Evolutionary conservation across 2,888 invertebrate species (phyloP), one percentile per base, ranked within the genome.

Genomic region (Tipula vernalis): DNA sequence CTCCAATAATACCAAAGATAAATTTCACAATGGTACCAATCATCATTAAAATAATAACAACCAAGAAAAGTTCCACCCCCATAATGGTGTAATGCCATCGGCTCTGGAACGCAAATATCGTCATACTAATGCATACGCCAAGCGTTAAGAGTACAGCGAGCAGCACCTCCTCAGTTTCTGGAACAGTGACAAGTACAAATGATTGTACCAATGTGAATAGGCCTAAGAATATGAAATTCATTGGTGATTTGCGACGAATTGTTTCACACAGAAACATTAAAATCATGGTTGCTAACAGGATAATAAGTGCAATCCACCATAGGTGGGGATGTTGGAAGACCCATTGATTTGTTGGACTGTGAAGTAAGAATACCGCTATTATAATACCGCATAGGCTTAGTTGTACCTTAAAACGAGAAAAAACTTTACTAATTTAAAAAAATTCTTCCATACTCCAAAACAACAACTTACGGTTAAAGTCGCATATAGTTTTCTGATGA

Each of bases 101-200:
- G 0, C 98, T 98, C 92, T 98, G 98, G 92, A 98, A 95, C 4
- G 98, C 98, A 92, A 98, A 98, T 86, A 98, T 89, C 0, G 98
- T 98, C 87, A 98, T 92, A 0, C 95, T 96, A 13, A 98, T 92
- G 88, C 96, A 96, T 39, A 98, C 95, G 0, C 94, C 96, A 12
- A 96, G 95, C 13, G 98, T 98, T 87, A 98, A 95, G 0, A 97
- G 98, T n/a, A 96, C 96, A 0, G 98, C 98, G 93, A 98, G 94
- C 89, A 98, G 90, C 5, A 96, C 96, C 91, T 94, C 95, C n/a
- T 93, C 91, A 0, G 93, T 92, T 0, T 93, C 92, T 71, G 95
- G 94, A 12, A 97, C 93, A 1, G 94, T 92, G 0, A 96, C 98
- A 86, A 99, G 92, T 88, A 98, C 91, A 90, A 98, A 96, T 87